Evolutionary conservation across 2,113 vertebrate genomes (phyloP).

Genomic region (Neotoma lepida): DNA sequence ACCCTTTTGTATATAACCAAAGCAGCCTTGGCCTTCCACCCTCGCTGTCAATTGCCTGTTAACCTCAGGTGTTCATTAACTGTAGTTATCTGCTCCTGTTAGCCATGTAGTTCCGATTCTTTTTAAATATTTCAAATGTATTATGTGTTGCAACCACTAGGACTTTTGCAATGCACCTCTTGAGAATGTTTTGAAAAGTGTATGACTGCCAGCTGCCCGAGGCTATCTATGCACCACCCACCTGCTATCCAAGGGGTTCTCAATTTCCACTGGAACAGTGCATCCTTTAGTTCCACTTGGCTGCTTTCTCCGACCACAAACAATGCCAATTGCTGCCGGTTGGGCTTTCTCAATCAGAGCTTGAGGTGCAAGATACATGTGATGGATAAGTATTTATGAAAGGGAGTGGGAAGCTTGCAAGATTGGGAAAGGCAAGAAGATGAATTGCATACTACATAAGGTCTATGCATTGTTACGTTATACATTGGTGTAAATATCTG

Average conservation of each 20-base stretch:
- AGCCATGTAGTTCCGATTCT: neutral
- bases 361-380: neutral
- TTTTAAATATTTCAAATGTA: neutral
- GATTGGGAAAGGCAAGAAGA: neutral
- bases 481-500: neutral
- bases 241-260: neutral
- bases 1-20: neutral
- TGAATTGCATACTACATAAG: neutral
- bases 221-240: neutral
- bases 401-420: neutral
- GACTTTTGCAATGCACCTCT: neutral
- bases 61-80: neutral
- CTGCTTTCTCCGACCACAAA: neutral
- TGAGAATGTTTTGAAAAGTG: constrained; percentile 6
- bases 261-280: neutral
- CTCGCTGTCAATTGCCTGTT: constrained; percentile 5
- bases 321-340: neutral
- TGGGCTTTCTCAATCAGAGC: neutral
- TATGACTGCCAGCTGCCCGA: neutral
- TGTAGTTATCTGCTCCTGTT: neutral
- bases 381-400: neutral
- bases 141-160: neutral
- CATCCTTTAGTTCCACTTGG: neutral
- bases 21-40: neutral
- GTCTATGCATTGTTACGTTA: neutral